Evolutionary conservation across 92 coral and sea anemone species (phyloP), one percentile per base, ranked within the genome.

Genomic region (Porites rus): DNA sequence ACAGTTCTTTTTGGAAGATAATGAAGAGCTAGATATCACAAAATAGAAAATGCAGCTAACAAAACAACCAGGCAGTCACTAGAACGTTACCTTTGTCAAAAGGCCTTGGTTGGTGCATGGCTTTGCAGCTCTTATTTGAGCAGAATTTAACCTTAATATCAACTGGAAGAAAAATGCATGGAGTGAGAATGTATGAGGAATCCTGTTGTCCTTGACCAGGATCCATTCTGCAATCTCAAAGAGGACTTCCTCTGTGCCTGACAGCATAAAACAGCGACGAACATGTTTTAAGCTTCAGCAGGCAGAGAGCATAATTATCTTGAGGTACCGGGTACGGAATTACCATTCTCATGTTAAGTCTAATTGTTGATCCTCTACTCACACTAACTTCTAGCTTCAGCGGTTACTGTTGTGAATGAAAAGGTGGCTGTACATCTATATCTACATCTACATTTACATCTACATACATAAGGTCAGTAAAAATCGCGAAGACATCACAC

Each of bases 101-200:
- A 12, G 59, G 59, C 10, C 59, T 6, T 54, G 13, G 10, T 54
- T 54, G 59, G 59, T 54, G 59, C 59, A 22, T 65, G 70, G 71
- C 22, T 72, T 87, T 71, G 58, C 90, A 59, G 65, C 67, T 9
- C 62, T 80, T 54, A 71, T 75, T 77, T 8, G 66, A 61, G 65
- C 65, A 61, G 17, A 61, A n/a, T 61, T 61, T 61, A 12, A 61
- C 65, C 65, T 54, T 54, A 12, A 61, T 61, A n/a, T 61, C 20
- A 13, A 61, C 21, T 61, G 21, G 65, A 14, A 13, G 65, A n/a
- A 61, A 61, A 61, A 61, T 61, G 5, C 65, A 61, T 13, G 65
- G 65, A n/a, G 65, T 61, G 65, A 61, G 1, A 17, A 61, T 8
- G 21, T 54, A 54, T 8, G 59, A 54, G 10, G 13, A 54, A 3